Evolutionary conservation across 2,797 vertebrate genomes (phyloP).

Genomic region (Anas georgica): DNA sequence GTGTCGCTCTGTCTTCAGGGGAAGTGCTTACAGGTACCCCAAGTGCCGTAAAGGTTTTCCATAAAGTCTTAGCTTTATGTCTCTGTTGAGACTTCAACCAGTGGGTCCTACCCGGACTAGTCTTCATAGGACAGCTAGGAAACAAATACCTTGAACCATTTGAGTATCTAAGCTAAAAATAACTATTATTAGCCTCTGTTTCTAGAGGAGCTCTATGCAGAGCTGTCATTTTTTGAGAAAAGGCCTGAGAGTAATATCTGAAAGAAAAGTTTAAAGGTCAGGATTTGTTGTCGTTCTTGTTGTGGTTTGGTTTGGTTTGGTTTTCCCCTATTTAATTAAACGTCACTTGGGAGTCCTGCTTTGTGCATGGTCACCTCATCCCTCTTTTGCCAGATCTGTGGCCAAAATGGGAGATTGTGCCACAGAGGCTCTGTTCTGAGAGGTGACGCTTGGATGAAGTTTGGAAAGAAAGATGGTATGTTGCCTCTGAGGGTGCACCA

Average conservation of each 20-base stretch:
- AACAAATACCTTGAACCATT: background rate
- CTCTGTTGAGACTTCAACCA: background rate
- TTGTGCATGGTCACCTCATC: constrained; percentile 18
- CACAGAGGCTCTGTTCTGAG: background rate
- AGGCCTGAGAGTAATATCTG: background rate
- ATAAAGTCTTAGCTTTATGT: background rate
- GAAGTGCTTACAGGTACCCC: background rate
- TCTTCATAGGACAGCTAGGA: background rate
- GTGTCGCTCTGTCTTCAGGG: background rate
- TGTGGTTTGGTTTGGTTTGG: too few species aligned
- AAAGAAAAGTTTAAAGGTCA: background rate
- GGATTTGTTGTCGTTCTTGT: too few species aligned
- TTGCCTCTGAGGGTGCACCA: rapidly evolving
- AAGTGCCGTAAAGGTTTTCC: background rate
- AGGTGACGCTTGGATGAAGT: background rate
- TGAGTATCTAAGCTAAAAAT: background rate
- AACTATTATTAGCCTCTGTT: background rate
- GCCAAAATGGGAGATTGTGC: background rate
- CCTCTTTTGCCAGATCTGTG: background rate
- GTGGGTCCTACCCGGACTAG: background rate
- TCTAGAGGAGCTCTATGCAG: background rate
- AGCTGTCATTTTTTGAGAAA: background rate
- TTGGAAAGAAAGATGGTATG: background rate
- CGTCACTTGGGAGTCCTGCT: constrained; percentile 36
- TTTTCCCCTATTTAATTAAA: constrained; percentile 46